Evolutionary conservation across 2,888 invertebrate genomes (phyloP).

Genomic region (Hypomecis punctinalis): DNA sequence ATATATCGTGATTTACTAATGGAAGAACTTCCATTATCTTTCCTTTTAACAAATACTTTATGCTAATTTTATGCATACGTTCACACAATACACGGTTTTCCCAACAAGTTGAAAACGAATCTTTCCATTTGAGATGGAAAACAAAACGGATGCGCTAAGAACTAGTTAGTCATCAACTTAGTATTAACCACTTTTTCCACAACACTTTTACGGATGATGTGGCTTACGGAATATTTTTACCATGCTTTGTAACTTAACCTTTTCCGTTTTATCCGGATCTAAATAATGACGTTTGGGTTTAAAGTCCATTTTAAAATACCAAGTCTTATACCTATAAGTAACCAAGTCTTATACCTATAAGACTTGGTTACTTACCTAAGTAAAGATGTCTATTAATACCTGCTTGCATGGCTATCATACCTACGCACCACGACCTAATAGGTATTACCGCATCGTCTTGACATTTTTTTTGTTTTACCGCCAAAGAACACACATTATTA

Average conservation of each 20-base stretch:
- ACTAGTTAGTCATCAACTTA: conserved; percentile 18
- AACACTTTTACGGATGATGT: conserved; percentile 21
- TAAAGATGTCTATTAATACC: background rate
- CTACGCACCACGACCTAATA: too few relatives aligned
- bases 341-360: too few relatives aligned
- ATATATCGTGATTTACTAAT: too few relatives aligned
- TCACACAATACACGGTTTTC: conserved; percentile 11
- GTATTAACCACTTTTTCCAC: conserved; percentile 16
- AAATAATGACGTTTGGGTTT: conserved; percentile 3
- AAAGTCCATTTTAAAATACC: background rate
- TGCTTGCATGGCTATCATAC: too few relatives aligned
- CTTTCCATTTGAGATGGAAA: conserved; percentile 24
- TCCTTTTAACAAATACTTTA: background rate
- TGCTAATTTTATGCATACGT: conserved; percentile 2
- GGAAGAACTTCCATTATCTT: too few relatives aligned
- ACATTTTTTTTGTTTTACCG: too few relatives aligned
- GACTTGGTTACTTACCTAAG: too few relatives aligned
- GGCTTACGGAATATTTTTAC: conserved; percentile 21
- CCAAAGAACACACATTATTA: too few relatives aligned
- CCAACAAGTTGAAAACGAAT: conserved; percentile 13
- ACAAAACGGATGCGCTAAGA: conserved; percentile 20
- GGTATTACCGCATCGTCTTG: too few relatives aligned
- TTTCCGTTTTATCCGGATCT: conserved; percentile 20
- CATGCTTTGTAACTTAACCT: conserved; percentile 9
- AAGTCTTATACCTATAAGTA: too few relatives aligned